Base-by-base conservation (phyloP, 2,888 invertebrate species). In the Drosophila histrio region DNA sequence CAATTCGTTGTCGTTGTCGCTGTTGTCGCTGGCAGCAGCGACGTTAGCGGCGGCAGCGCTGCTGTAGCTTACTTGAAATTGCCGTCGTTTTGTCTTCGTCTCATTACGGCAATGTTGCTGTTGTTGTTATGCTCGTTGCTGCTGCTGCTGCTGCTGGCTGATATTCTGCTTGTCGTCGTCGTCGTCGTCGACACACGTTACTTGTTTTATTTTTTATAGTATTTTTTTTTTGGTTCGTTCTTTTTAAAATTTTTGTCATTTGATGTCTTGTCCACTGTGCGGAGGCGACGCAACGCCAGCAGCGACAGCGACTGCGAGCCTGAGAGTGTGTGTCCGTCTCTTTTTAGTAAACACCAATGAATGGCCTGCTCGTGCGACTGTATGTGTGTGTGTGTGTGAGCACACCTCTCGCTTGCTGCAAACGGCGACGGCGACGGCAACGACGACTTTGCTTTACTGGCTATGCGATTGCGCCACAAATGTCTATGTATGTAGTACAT, bases 201-300 rank as follows among this genome's bases (percentile, higher is more conserved):
- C 59, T 52, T 62, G 36, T 44, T 32, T 53, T 28, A 21, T 39
- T 58, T 39, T 52, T 60, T 59, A 49, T n/a, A n/a, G n/a, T n/a
- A n/a, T n/a, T n/a, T n/a, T 47, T 49, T 63, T 66, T 78, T 72
- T 77, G 30, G 60, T 65, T 72, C 61, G 59, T 66, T 71, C 65
- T 78, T 84, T 79, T 77, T 71, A 61, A 68, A 80, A 77, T 69
- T 85, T 87, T 89, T 87, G 88, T 87, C 89, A 87, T 87, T 87
- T 89, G 81, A 86, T 87, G 80, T 87, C 77, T 76, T 77, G 62
- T 83, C 73, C 83, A 79, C 73, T 66, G 58, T 59, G 69, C 58
- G 22, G 11, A 6, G 53, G 52, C 65, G 49, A 57, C 70, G 75
- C 53, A 39, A 39, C 59, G 43, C 9, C 52, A 32, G 32, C 58